These are phyloP conservation scores for Chelon auratus DNA, from an alignment of 2,797 vertebrate species.

Conservation along the genomic window DNA sequence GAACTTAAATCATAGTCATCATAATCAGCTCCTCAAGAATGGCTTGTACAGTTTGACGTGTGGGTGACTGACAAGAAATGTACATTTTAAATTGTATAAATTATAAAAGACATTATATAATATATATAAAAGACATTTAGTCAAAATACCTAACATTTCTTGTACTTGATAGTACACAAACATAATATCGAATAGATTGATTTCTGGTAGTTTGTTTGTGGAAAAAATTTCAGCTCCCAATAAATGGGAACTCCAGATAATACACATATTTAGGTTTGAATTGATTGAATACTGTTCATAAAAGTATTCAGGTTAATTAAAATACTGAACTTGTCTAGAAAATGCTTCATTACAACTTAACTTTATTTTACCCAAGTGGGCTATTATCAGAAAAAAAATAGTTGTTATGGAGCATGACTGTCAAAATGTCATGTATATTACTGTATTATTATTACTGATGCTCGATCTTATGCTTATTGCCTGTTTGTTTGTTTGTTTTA, in stretches of 20 bases:
- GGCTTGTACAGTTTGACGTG: not conserved
- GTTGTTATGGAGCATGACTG: not conserved
- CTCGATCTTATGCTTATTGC: not conserved
- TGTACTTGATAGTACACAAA: no score
- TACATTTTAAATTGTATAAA: not conserved
- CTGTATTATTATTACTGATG: conserved; percentile 1
- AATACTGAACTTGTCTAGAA: not conserved
- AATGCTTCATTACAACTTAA: not conserved
- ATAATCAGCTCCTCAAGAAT: not conserved
- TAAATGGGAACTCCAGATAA: not conserved
- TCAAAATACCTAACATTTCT: not conserved
- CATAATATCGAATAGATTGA: not conserved
- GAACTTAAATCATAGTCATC: not conserved
- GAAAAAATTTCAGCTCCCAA: not conserved
- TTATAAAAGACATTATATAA: not conserved
- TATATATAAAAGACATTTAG: not conserved
- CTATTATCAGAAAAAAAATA: conserved; percentile 1
- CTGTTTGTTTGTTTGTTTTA: not conserved
- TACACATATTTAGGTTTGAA: not conserved
- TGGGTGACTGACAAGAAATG: not conserved
- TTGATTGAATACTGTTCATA: not conserved
- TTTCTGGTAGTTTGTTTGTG: not conserved
- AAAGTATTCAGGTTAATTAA: not conserved
- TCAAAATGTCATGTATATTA: not conserved
- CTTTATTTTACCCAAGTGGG: conserved; percentile 3